Base-by-base conservation (phyloP, 2,113 vertebrate species). In the Fregata magnificens region DNA sequence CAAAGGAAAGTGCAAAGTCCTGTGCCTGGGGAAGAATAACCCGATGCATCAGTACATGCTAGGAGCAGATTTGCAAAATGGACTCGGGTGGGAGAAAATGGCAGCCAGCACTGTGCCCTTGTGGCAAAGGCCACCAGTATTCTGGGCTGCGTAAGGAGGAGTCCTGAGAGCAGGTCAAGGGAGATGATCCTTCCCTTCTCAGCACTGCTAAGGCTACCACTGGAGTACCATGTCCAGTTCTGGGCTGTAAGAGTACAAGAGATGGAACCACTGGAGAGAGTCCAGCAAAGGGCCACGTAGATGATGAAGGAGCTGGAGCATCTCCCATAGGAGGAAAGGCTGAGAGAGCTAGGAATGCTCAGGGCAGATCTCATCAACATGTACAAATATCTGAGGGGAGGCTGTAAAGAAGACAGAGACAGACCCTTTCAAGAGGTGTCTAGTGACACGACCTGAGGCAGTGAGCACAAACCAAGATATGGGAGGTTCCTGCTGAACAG, bases 341-440 rank as follows among this genome's bases (percentile, higher is more conserved):
- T 82, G 17, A 69, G 42, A 24, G 22, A 59, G 4, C 4, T 63
- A 38, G 11, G 31, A 81, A 87, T 28, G 6, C 11, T 52, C 16
- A 55, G 45, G 9, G 8, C 2, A 49, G 36, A 56, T 42, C 28
- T 53, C 28, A 63, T 53, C 7, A 32, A 13, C 0, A 0, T 81
- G 15, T 44, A 49, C 13, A n/a, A 61, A 66, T 56, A 76, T 12
- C 40, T 62, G 45, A 90, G 72, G 24, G 5, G 12, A 87, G 53
- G 11, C 4, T 72, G 24, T 21, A 32, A 53, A 42, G 40, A 62
- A 47, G 26, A n/a, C 31, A 65, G 40, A 40, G 17, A 52, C 15
- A 55, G 29, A 47, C 4, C 38, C 13, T 44, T 72, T 32, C 28
- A 77, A 69, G 38, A 29, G 7, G 7, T 2, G 3, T 44, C 18